Evolutionary conservation across 2,888 invertebrate species (phyloP).

Genomic region (Gari tellinella): DNA sequence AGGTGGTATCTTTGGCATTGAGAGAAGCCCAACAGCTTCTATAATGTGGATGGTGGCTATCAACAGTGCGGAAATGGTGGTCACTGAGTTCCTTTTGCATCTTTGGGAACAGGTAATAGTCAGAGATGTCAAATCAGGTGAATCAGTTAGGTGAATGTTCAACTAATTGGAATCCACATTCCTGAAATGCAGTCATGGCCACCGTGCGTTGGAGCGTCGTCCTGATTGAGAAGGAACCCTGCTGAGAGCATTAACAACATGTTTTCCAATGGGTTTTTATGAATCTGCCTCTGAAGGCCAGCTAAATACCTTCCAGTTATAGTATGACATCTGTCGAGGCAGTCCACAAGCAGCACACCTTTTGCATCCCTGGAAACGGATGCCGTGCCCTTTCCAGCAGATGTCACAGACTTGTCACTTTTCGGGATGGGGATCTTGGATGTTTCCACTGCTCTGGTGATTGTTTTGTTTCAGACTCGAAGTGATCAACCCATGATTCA

Average conservation of each 20-base stretch:
- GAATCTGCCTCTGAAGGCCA: conserved; percentile 2
- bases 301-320: neutral
- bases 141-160: conserved; percentile 9
- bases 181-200: conserved; percentile 6
- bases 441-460: neutral
- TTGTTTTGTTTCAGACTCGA: neutral
- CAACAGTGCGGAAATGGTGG: neutral
- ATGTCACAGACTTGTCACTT: too few species aligned
- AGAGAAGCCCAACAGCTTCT: neutral
- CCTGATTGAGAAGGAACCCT: too few species aligned
- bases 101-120: conserved; percentile 1
- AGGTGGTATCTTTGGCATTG: too few species aligned
- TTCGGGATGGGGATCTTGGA: too few species aligned
- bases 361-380: conserved; percentile 1
- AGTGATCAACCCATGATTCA: neutral
- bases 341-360: conserved; percentile 3
- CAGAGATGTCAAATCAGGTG: conserved; percentile 6
- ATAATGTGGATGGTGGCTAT: conserved; percentile 5
- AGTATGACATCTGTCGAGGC: conserved; percentile 4
- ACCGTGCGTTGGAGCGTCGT: neutral
- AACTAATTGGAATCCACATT: conserved; percentile 8
- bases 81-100: neutral
- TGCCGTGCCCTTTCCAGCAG: too few species aligned
- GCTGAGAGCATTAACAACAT: too few species aligned
- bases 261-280: neutral